Evolutionary conservation across 2,797 vertebrate genomes (phyloP), one percentile per base, ranked within the genome.

Genomic region (Phrynocephalus forsythii): DNA sequence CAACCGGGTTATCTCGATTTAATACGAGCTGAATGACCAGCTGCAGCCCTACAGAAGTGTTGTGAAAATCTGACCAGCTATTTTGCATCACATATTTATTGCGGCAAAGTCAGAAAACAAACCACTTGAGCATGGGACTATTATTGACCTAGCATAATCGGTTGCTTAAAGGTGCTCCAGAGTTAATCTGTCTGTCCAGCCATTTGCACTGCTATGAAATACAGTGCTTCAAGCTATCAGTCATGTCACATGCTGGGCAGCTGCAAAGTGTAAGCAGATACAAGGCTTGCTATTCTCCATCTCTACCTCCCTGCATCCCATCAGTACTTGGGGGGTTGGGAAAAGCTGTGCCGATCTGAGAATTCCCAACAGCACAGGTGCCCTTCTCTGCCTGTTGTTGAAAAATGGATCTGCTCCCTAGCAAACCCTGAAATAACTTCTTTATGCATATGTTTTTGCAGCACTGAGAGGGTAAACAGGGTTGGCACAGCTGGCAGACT

Each of bases 71-170:
- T 30, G 71, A 68, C 68, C 33, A 1, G 7, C 28, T 1, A 8
- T 10, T 6, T 2, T 28, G 69, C 50, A 33, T 81, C 73, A 79
- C 67, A 82, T 52, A 3, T 0, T 1, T 56, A 52, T 56, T 56
- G 56, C 38, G 79, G 18, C 5, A 56, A 77, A 83, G 6, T 22
- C 63, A 79, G 79, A 28, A 1, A 11, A 52, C 79, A 44, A 80
- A n/a, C 66, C 50, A 16, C 26, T 30, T 68, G 10, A 79, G 38
- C 1, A n/a, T 7, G 0, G 0, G n/a, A 3, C 13, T 1, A 50
- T 50, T 26, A 33, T 50, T 73, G 30, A 5, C 67, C 16, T 6
- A n/a, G 71, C 85, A 79, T 30, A 50, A 56, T 10, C 44, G 2
- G n/a, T n/a, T 56, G 75, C 48, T 86, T 20, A n/a, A 26, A 69